Evolutionary conservation across 2,888 invertebrate species (phyloP).

Genomic region (Gari tellinella): DNA sequence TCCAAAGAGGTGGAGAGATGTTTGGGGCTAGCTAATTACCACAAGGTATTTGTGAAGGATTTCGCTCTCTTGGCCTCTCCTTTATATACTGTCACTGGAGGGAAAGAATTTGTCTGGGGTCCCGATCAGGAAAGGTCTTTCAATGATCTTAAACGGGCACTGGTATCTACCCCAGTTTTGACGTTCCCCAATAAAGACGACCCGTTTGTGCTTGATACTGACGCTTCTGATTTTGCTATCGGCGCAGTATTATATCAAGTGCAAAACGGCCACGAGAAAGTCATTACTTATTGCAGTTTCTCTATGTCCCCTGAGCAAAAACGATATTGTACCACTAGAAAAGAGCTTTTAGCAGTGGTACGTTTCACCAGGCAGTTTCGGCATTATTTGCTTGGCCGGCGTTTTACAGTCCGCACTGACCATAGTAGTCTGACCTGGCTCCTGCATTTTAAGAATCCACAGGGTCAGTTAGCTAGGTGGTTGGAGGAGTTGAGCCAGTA

Average conservation of each 20-base stretch:
- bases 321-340: constrained; percentile 54
- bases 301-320: constrained; percentile 42
- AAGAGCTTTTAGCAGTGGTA: constrained; percentile 55
- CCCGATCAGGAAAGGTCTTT: neutral
- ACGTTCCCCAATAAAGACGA: neutral
- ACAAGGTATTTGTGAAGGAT: constrained; percentile 45
- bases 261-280: too few species aligned
- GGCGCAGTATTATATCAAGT: neutral
- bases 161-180: neutral
- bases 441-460: constrained; percentile 39
- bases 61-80: too few species aligned
- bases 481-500: too few species aligned
- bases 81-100: too few species aligned
- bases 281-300: constrained; percentile 50
- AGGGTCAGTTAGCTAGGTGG: constrained; percentile 46
- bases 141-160: neutral
- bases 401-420: constrained; percentile 50
- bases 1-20: constrained; percentile 50
- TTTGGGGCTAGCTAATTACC: constrained; percentile 55
- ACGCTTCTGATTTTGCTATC: neutral
- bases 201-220: neutral
- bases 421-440: constrained; percentile 54
- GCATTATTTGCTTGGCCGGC: constrained; percentile 47
- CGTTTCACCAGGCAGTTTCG: constrained; percentile 45
- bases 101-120: too few species aligned